These are phyloP conservation scores for Cosmorhoe ocellata DNA, from an alignment of 2,888 invertebrate species.

Conservation along the genomic window DNA sequence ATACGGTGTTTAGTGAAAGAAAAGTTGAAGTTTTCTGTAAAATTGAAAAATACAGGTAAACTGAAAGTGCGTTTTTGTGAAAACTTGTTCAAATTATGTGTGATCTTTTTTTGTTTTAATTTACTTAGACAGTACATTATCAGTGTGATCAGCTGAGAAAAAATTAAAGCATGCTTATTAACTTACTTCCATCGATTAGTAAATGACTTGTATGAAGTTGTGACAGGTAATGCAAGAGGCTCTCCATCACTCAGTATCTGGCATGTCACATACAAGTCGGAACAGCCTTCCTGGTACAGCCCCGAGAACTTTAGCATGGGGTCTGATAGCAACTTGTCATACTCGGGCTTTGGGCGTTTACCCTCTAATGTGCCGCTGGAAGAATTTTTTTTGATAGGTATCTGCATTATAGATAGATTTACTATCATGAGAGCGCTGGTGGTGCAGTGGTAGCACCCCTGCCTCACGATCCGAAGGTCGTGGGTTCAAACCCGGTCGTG, in stretches of 20 bases:
- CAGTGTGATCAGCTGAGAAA: too few relatives aligned
- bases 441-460: too few relatives aligned
- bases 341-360: constrained; percentile 91
- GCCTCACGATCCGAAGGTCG: too few relatives aligned
- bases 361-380: constrained; percentile 96
- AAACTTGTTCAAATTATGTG: too few relatives aligned
- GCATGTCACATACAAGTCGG: constrained; percentile 94
- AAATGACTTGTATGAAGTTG: constrained; percentile 96
- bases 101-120: too few relatives aligned
- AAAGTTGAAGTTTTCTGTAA: too few relatives aligned
- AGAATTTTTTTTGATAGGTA: neutral
- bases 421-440: neutral
- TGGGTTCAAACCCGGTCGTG: too few relatives aligned
- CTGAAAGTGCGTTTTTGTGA: too few relatives aligned
- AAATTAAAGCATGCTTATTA: too few relatives aligned
- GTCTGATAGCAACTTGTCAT: constrained; percentile 92
- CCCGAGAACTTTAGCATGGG: constrained; percentile 96
- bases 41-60: too few relatives aligned
- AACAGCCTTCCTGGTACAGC: constrained; percentile 90
- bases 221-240: constrained; percentile 92
- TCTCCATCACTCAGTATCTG: constrained; percentile 92
- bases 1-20: too few relatives aligned
- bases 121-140: too few relatives aligned
- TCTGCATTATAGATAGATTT: neutral
- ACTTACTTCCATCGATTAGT: constrained; percentile 95